Evolutionary conservation across 2,888 invertebrate species (phyloP), one percentile per base, ranked within the genome.

Genomic region (Clusia tigrina): DNA sequence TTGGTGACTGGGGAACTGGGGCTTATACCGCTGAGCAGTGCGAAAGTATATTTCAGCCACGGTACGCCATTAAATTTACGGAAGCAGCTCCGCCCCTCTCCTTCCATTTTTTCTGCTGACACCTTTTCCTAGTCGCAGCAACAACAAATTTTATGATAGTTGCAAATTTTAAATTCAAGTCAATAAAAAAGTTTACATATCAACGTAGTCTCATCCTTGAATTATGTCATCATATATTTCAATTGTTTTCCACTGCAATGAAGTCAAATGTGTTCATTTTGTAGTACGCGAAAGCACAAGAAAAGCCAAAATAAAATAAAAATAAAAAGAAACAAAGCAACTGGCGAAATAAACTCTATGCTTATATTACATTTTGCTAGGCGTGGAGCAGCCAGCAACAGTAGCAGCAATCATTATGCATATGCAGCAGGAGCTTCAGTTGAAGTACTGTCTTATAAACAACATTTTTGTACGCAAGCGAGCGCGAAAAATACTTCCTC

Each of bases 401-500:
- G 2, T 38, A 56, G 22, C 54, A 22, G 23, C 56, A 56, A n/a
- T 15, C 1, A n/a, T n/a, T n/a, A n/a, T 10, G n/a, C 42, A 42
- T 9, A 22, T 20, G 24, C 48, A 51, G 57, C 58, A 20, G 20
- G 2, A 37, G 32, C 54, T 22, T 12, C 23, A 18, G 2, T 22
- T 1, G 17, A 32, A 37, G 20, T 2, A 32, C n/a, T 54, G 26
- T 3, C 18, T n/a, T n/a, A n/a, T n/a, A 22, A 17, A 24, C 15
- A n/a, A 52, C 58, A 25, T 42, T 24, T 53, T 24, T 25, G 25
- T 20, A 58, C 23, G 32, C 58, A 58, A 60, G 59, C 59, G 59
- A 54, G 59, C 59, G 59, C 59, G 54, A 60, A 60, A 60, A 60
- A 60, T 60, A 54, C 54, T 54, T 60, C 58, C 37, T 38, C 53